Evolutionary conservation across 2,113 vertebrate species (phyloP).

Genomic region (Epinephelus lanceolatus): DNA sequence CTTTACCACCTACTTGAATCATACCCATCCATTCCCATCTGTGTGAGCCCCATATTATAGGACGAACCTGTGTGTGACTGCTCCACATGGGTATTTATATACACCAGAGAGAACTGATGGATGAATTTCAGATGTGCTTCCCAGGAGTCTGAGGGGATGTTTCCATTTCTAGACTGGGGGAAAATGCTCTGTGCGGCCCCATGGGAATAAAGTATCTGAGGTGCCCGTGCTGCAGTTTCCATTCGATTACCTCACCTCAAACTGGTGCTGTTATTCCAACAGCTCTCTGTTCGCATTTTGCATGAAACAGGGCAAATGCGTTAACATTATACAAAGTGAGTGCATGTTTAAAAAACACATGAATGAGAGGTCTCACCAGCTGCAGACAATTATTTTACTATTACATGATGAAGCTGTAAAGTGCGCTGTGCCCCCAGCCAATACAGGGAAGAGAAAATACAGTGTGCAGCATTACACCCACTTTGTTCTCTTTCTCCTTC

Average conservation of each 20-base stretch:
- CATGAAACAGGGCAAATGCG: constrained; percentile 59
- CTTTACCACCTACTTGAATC: constrained; percentile 65
- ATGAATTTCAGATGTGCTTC: constrained; percentile 80
- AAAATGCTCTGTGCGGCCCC: constrained; percentile 35
- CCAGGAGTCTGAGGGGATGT: constrained; percentile 63
- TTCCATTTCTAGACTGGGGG: constrained; percentile 69
- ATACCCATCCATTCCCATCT: constrained; percentile 67
- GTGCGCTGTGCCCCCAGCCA: neutral
- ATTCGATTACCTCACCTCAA: constrained; percentile 66
- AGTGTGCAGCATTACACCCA: constrained; percentile 23
- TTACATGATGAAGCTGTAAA: constrained; percentile 46
- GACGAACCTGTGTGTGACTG: constrained; percentile 61
- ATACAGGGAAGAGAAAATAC: constrained; percentile 23
- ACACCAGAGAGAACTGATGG: constrained; percentile 76
- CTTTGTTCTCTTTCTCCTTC: constrained; percentile 62
- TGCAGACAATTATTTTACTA: constrained; percentile 66
- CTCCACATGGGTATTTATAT: constrained; percentile 77
- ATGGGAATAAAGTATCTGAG: constrained; percentile 63
- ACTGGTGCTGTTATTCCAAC: constrained; percentile 43
- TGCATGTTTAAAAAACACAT: constrained; percentile 44
- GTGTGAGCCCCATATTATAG: constrained; percentile 64
- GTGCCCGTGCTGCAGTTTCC: constrained; percentile 65
- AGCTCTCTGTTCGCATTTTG: constrained; percentile 29
- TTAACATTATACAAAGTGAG: constrained; percentile 54
- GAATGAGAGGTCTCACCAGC: constrained; percentile 45